These are phyloP conservation scores for Lycopodina hypogea DNA, from an alignment of 37 sponge, comb jelly and placozoan species.

Conservation along the genomic window DNA sequence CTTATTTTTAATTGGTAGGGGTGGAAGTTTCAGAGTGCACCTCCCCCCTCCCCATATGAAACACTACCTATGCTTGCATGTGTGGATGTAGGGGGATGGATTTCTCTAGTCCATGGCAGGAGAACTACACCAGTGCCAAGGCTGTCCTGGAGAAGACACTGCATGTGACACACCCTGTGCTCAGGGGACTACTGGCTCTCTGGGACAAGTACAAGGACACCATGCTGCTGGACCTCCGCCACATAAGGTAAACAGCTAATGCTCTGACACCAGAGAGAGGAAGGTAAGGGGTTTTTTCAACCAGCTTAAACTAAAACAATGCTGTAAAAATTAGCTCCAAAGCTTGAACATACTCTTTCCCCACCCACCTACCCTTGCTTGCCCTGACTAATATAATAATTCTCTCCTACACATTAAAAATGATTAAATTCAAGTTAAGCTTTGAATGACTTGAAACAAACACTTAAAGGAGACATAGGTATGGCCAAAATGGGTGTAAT, in stretches of 20 bases:
- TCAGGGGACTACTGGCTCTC: conserved; percentile 65
- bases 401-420: too few species aligned
- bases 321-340: not conserved
- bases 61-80: too few species aligned
- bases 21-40: too few species aligned
- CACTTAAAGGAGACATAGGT: too few species aligned
- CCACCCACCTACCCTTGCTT: too few species aligned
- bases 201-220: conserved; percentile 63
- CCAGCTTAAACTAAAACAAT: not conserved
- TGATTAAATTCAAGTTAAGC: too few species aligned
- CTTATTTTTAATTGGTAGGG: not conserved
- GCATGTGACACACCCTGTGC: conserved; percentile 78
- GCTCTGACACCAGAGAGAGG: not conserved
- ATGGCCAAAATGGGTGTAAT: too few species aligned
- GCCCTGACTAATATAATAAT: too few species aligned
- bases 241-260: conserved; percentile 43
- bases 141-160: conserved; percentile 42
- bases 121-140: conserved; percentile 60
- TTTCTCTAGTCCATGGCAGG: conserved; percentile 89
- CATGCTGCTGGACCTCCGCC: conserved; percentile 65
- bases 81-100: conserved; percentile 76
- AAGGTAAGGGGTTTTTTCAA: not conserved
- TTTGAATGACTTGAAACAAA: too few species aligned
- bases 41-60: too few species aligned
- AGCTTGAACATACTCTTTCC: too few species aligned